Evolutionary conservation across 2,888 invertebrate genomes (phyloP).

Genomic region (Epiperipatus broadwayi): DNA sequence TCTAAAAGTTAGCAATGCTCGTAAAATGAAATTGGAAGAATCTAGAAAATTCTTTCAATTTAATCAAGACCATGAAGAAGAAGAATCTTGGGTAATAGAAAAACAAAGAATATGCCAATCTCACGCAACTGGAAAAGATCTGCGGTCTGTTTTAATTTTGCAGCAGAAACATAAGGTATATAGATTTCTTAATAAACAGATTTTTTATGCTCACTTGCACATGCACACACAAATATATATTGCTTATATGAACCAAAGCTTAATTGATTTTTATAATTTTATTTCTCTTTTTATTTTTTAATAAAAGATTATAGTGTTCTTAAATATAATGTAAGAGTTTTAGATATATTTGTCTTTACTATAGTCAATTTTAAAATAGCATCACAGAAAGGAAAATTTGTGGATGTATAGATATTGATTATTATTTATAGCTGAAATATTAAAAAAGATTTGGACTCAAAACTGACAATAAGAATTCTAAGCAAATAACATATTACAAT

Average conservation of each 20-base stretch:
- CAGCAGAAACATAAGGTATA: constrained; percentile 74
- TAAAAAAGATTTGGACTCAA: too few relatives aligned
- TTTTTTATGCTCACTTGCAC: constrained; percentile 17
- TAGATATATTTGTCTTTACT: too few relatives aligned
- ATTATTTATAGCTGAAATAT: too few relatives aligned
- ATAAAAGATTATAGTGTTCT: too few relatives aligned
- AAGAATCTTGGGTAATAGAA: constrained; percentile 89
- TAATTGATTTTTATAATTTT: constrained; percentile 11
- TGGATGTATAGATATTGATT: too few relatives aligned
- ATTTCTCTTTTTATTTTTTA: too few relatives aligned
- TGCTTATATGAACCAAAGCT: neutral
- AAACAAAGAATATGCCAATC: constrained; percentile 80
- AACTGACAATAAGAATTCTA: too few relatives aligned
- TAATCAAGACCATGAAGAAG: constrained; percentile 88
- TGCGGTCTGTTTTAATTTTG: constrained; percentile 66
- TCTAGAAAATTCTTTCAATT: constrained; percentile 85
- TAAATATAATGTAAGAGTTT: too few relatives aligned
- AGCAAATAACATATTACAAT: too few relatives aligned
- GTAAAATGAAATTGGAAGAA: constrained; percentile 68
- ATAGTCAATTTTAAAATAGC: too few relatives aligned
- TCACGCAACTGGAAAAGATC: constrained; percentile 78
- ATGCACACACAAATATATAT: constrained; percentile 21
- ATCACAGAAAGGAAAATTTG: too few relatives aligned
- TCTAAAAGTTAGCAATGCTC: constrained; percentile 47
- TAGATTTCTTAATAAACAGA: neutral